Percentiles rank a stretch among this genome's conserved stretches.
Evolutionary conservation across 1,140 invertebrate species (phyloP).

Genomic region (Temnothorax longispinosus): DNA sequence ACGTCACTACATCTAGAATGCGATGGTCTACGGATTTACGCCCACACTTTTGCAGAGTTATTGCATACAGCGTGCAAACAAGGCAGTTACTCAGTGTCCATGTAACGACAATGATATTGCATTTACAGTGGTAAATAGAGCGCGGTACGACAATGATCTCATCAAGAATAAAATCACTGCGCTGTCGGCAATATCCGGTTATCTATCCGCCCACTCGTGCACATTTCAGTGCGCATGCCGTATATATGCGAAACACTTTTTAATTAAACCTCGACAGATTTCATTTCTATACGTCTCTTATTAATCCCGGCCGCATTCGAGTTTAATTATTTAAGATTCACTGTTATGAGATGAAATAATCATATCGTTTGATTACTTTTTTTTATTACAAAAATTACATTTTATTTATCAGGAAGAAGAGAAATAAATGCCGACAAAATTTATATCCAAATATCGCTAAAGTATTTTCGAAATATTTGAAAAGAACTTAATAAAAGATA

Average conservation of each 20-base stretch:
- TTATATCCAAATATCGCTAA: neutral
- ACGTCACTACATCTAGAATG: neutral
- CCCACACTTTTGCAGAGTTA: neutral
- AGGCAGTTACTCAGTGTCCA: neutral
- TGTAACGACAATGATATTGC: neutral
- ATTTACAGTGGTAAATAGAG: constrained; percentile 27
- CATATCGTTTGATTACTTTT: neutral
- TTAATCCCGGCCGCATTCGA: neutral
- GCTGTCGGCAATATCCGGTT: neutral
- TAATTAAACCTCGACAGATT: neutral
- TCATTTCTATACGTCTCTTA: neutral
- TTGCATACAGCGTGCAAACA: neutral
- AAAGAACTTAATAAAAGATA: neutral
- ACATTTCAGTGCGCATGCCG: neutral
- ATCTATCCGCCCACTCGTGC: neutral
- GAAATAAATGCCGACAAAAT: neutral
- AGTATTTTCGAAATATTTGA: neutral
- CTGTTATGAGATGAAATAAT: neutral
- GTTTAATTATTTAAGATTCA: neutral
- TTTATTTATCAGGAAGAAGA: neutral
- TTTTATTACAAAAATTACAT: neutral
- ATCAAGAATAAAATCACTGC: constrained; percentile 27
- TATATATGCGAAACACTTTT: neutral
- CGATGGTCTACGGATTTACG: neutral
- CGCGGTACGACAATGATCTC: neutral